Evolutionary conservation across 1,140 invertebrate genomes (phyloP).

Genomic region (Gerris buenoi): DNA sequence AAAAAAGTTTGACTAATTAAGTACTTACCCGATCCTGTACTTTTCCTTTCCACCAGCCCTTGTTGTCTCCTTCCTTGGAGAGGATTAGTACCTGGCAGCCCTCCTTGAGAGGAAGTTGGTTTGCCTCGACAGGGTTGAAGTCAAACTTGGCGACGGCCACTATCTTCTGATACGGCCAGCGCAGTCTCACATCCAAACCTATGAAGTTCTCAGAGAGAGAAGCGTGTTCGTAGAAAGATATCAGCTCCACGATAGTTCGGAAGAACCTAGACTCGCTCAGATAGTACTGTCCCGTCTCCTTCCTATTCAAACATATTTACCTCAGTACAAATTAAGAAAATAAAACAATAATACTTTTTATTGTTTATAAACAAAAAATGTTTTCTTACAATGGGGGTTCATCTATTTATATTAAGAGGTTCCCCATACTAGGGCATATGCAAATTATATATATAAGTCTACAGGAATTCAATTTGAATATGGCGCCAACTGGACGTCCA

Average conservation of each 20-base stretch:
- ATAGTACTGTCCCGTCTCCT: slow-evolving; percentile 48
- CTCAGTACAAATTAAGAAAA: too few relatives aligned
- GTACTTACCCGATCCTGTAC: slow-evolving; percentile 41
- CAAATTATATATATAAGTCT: too few relatives aligned
- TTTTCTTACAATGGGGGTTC: too few relatives aligned
- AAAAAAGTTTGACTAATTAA: too few relatives aligned
- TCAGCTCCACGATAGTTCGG: slow-evolving; percentile 70
- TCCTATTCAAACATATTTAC: too few relatives aligned
- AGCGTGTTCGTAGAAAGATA: slow-evolving; percentile 76
- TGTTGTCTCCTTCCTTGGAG: slow-evolving; percentile 58
- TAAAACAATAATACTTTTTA: too few relatives aligned
- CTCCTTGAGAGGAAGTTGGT: slow-evolving; percentile 57
- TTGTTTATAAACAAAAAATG: too few relatives aligned
- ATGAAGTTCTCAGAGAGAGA: slow-evolving; percentile 82
- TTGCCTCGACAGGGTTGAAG: slow-evolving; percentile 51
- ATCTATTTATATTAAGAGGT: too few relatives aligned
- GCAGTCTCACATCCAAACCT: slow-evolving; percentile 56
- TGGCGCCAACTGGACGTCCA: too few relatives aligned
- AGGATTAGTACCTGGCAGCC: slow-evolving; percentile 64
- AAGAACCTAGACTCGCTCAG: slow-evolving; percentile 82
- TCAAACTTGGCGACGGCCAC: slow-evolving; percentile 59
- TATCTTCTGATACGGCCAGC: slow-evolving; percentile 59
- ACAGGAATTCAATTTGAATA: too few relatives aligned
- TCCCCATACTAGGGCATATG: too few relatives aligned
- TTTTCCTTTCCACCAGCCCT: slow-evolving; percentile 69